These are phyloP conservation scores for Chironomus striatipennis DNA, from an alignment of 1,140 invertebrate genomes.

Conservation along the genomic window DNA sequence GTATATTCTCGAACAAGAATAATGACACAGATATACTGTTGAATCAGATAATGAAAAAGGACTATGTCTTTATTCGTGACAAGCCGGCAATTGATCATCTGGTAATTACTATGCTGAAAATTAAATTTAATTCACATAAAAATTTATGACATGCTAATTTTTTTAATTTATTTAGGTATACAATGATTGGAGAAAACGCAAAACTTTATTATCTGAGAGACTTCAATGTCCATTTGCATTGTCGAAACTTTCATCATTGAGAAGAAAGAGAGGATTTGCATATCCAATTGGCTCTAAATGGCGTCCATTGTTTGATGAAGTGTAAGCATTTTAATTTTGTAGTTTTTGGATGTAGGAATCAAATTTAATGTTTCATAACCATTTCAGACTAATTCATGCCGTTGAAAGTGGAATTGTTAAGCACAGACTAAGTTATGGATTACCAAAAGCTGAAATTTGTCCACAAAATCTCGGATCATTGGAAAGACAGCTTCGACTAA, in stretches of 20 bases:
- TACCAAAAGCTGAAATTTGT: constrained; percentile 66
- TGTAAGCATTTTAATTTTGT: constrained; percentile 46
- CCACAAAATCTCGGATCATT: constrained; percentile 68
- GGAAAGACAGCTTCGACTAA: constrained; percentile 56
- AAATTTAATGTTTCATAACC: too few species aligned
- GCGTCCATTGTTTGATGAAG: constrained; percentile 49
- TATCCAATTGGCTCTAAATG: constrained; percentile 53
- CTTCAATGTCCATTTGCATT: constrained; percentile 62
- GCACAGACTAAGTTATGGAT: constrained; percentile 47
- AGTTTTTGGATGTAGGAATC: neutral
- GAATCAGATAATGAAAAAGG: constrained; percentile 40
- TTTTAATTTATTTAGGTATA: constrained; percentile 43
- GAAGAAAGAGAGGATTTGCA: constrained; percentile 55
- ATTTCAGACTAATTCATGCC: constrained; percentile 53
- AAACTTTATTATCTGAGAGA: constrained; percentile 45
- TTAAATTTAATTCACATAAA: neutral
- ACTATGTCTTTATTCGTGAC: constrained; percentile 58
- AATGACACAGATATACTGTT: constrained; percentile 41
- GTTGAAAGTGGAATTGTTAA: constrained; percentile 65
- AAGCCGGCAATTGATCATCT: constrained; percentile 51
- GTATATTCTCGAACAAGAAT: constrained; percentile 33
- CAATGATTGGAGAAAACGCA: constrained; percentile 51
- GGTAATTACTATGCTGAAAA: constrained; percentile 27
- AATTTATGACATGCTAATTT: neutral
- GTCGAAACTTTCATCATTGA: constrained; percentile 53